Conservation (phyloP, 2,113 vertebrate species). For the Peucedramus taeniatus region DNA sequence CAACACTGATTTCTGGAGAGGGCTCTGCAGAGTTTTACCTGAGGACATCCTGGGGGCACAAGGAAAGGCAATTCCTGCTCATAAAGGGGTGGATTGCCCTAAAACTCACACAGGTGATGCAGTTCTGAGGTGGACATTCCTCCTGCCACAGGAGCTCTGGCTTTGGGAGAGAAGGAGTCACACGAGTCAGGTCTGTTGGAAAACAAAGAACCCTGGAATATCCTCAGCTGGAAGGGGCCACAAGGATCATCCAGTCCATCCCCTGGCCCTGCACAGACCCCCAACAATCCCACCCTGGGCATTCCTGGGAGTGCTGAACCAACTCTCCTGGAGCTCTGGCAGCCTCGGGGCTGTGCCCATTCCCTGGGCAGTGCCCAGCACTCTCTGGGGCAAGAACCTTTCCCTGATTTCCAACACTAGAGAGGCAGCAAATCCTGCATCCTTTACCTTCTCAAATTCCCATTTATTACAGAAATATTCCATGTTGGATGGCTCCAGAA, state of each 20-base stretch:
- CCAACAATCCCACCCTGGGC: background rate
- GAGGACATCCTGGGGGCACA: background rate
- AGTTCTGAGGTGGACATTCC: rapidly evolving
- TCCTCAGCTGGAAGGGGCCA: background rate
- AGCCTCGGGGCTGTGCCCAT: background rate
- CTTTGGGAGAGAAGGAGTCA: background rate
- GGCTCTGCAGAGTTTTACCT: background rate
- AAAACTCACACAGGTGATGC: rapidly evolving
- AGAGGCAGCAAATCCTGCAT: background rate
- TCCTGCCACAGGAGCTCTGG: background rate
- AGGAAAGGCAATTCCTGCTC: background rate
- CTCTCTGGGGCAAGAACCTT: background rate
- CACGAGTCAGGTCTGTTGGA: background rate
- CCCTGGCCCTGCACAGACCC: background rate
- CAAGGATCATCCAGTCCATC: rapidly evolving
- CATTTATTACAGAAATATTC: background rate
- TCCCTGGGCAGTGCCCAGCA: background rate
- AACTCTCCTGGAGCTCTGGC: rapidly evolving
- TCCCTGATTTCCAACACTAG: rapidly evolving
- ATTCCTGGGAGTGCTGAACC: rapidly evolving
- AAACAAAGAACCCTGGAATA: background rate
- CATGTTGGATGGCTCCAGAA: background rate
- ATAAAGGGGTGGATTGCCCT: background rate
- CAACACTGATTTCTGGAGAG: rapidly evolving
- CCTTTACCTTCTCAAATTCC: background rate